Evolutionary conservation across 2,888 invertebrate genomes (phyloP), one percentile per base, ranked within the genome.

Genomic region (Steinernema hermaphroditum): DNA sequence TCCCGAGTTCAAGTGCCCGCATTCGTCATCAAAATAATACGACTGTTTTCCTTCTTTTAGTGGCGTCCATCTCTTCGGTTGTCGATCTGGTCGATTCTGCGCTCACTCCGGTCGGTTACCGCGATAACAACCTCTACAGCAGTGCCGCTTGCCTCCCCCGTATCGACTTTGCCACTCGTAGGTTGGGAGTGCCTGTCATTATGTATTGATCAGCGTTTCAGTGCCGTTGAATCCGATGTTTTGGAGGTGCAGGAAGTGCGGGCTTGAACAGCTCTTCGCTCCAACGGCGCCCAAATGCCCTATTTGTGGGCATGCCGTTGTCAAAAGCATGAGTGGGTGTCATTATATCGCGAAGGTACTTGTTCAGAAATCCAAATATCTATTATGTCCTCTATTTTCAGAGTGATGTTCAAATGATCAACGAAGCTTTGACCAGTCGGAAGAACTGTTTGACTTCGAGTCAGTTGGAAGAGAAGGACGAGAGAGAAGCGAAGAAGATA

Each of bases 401-500:
- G 54, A 12, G 54, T 8, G 54, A 54, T 24, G 54, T 54, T 16
- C 9, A 27, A 27, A 62, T 29, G 62, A 34, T 62, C 32, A 62
- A 62, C 32, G 62, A 62, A 62, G 8, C 62, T 16, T 19, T 62
- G n/a, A 62, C 62, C 16, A 32, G 62, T 16, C 6, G 32, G 32
- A 62, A 27, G 62, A 62, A 29, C 62, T 62, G 62, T 16, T 16
- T 27, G 2, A 29, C 62, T 32, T 32, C 34, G 1, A 16, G 19
- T 4, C 62, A 62, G 16, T 29, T 77, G 22, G 76, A 76, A 41
- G 69, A 50, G 69, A 72, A 75, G 49, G 94, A 94, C 86, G 94
- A 95, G 87, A 91, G 92, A 77, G 92, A 94, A 86, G 94, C 94
- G 4, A 90, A 92, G 87, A 92, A 93, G 82, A 92, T 93, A 86